Base-by-base conservation (phyloP, 2,888 invertebrate species). In the Thecophora atra region DNA sequence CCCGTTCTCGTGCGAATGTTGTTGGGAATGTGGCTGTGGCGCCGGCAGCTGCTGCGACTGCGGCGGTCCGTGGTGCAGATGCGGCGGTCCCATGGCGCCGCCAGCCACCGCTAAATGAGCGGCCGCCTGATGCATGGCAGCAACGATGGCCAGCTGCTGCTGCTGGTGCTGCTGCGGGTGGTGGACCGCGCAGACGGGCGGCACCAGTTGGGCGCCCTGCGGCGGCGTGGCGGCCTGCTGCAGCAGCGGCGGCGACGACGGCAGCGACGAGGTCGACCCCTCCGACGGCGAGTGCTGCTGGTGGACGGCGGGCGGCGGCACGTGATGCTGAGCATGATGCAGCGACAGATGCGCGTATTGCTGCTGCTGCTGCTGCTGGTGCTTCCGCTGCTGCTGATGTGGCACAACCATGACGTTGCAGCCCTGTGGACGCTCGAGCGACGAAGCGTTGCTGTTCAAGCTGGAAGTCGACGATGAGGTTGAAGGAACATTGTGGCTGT, bases 181-280 rank as follows among this genome's bases (percentile, higher is more conserved):
- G 73, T 81, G 81, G 6, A 81, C 76, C 7, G 81, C 85, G 76
- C 85, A 85, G n/a, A 83, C 81, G 69, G 80, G 78, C 71, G 84
- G 84, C 73, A 84, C 83, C 70, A 85, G 77, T 75, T 84, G 83
- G 30, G 83, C 83, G 54, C 83, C 82, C 72, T 82, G 84, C 28
- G 83, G 83, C 68, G 84, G 83, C 56, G 83, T 78, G 60, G 81
- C 77, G 68, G 83, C 78, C 73, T 44, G 85, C 73, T 84, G 83
- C 72, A 85, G 75, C 75, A 84, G 77, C 62, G 85, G 86, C 66
- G 86, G 84, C 67, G 85, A 85, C 66, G 83, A 77, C 62, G 86
- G 83, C 76, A 84, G 73, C 60, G 85, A 81, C 64, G 81, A 77
- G 54, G 81, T 78, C 24, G 83, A 80, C 52, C 81, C 81, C 67